Evolutionary conservation across 1,140 invertebrate species (phyloP), one percentile per base, ranked within the genome.

Genomic region (Neelides sp.): DNA sequence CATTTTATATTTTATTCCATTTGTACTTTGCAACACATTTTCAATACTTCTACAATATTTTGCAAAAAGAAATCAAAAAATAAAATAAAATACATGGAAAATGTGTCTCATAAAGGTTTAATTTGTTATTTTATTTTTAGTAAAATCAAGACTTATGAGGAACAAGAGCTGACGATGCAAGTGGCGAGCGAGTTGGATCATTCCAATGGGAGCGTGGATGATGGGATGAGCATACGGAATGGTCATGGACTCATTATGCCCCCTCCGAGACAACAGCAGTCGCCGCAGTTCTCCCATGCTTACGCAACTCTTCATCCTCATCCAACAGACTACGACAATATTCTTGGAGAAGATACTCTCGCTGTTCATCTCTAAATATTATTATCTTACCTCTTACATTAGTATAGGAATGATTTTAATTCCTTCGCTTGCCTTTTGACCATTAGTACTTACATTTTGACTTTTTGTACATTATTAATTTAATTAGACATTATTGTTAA

Each of bases 81-180:
- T 28, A 19, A 30, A 32, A 46, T 4, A 46, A 10, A 17, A 20
- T 32, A 19, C 17, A 30, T 45, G 5, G 1, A 20, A 28, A 43
- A 34, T 35, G 27, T 39, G 26, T 27, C 27, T 26, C 39, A 8
- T 27, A 22, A 50, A 36, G 20, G 30, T 4, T 55, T 13, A 34
- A 42, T 17, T 48, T 50, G 26, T 56, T 35, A 47, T 54, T 48
- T 54, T 62, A 42, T 60, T 65, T 62, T 10, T 44, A 84, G 81
- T 61, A 89, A 89, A 74, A 69, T 89, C 15, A 82, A 90, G 63
- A 75, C 87, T 0, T 91, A 92, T 63, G 88, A 92, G 66, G 88
- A 92, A 64, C 88, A 92, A 67, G 86, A 91, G 67, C 69, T 91
- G 44, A 90, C 85, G 15, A 91, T 90, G 86, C 85, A 89, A 67